phyloP scores from a whole-genome alignment of 1,140 invertebrate genomes.

The Bombus difficillimus region DNA sequence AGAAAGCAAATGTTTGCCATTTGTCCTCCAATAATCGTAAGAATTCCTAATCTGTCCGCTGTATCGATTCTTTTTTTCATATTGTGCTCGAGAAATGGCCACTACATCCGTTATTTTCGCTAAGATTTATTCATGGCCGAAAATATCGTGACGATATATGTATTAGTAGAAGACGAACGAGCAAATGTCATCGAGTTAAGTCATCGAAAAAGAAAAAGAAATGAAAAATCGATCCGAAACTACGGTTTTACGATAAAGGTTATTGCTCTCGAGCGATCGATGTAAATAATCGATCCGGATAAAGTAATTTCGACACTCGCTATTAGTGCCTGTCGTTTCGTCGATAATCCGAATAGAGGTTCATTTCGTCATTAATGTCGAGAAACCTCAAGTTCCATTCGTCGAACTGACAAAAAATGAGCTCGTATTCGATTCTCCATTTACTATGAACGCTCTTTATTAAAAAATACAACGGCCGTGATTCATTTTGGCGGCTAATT shows the following conservation, averaged over 20 bases:
- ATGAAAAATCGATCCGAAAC: background rate
- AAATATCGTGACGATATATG: too few species aligned
- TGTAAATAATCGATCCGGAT: conserved; percentile 27
- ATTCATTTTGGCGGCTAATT: conserved; percentile 59
- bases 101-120: conserved; percentile 19
- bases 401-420: conserved; percentile 38
- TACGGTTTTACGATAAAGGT: conserved; percentile 6
- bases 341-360: conserved; percentile 28
- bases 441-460: conserved; percentile 60
- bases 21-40: conserved; percentile 56
- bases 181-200: background rate
- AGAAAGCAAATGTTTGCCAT: conserved; percentile 57
- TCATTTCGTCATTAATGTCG: conserved; percentile 10
- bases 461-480: conserved; percentile 46
- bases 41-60: conserved; percentile 53
- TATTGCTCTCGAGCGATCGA: conserved; percentile 21
- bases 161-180: background rate
- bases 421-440: conserved; percentile 68
- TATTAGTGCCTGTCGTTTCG: conserved; percentile 52
- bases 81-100: conserved; percentile 1
- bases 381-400: conserved; percentile 4
- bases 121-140: background rate
- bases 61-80: conserved; percentile 41
- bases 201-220: background rate
- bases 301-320: conserved; percentile 50